phyloP scores from a whole-genome alignment of 2,113 vertebrate species.

The Hippocampus comes region DNA sequence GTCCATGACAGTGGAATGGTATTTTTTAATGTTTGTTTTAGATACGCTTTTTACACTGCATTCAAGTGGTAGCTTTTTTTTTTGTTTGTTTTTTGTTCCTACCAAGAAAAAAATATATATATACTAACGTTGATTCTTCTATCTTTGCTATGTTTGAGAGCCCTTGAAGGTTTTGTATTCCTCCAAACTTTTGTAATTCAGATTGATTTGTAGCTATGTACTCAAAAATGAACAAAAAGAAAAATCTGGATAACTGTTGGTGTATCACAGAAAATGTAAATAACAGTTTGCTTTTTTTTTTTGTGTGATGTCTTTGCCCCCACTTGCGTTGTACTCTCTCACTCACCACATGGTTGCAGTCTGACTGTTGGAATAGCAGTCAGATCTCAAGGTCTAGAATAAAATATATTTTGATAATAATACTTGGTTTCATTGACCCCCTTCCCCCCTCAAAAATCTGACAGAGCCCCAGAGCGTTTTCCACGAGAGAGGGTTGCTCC shows the following conservation, averaged over 20 bases:
- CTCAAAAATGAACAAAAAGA: conserved; percentile 69
- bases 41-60: conserved; percentile 69
- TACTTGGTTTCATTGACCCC: conserved; percentile 47
- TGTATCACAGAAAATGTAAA: conserved; percentile 92
- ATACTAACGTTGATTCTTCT: conserved; percentile 72
- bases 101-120: conserved; percentile 58
- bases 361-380: conserved; percentile 98
- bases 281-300: conserved; percentile 83
- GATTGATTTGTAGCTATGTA: conserved; percentile 88
- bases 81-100: conserved; percentile 66
- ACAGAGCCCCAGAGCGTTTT: too few species aligned
- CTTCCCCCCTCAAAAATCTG: too few species aligned
- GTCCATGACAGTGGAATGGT: conserved; percentile 76
- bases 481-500: too few species aligned
- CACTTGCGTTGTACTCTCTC: conserved; percentile 73
- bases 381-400: conserved; percentile 97
- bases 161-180: conserved; percentile 92
- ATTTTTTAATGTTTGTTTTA: conserved; percentile 75
- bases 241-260: conserved; percentile 62
- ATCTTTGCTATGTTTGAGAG: conserved; percentile 80
- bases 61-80: conserved; percentile 74
- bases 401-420: conserved; percentile 99
- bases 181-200: conserved; percentile 92
- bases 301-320: conserved; percentile 77
- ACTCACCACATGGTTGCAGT: conserved; percentile 83